Conservation (phyloP, 2,113 vertebrate genomes). For the Rhinichthys klamathensis region DNA sequence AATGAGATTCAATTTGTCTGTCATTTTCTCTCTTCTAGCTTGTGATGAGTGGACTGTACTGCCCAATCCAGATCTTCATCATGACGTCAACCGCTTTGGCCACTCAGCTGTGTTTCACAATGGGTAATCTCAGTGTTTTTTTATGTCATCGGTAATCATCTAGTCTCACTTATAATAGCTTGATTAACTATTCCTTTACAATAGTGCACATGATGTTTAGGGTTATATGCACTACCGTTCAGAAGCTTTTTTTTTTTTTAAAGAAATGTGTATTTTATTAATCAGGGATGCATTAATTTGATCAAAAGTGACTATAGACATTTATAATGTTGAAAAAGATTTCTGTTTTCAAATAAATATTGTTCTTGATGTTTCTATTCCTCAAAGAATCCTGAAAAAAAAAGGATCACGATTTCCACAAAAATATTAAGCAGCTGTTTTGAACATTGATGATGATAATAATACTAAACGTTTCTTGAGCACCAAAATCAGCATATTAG, state of each 20-base stretch:
- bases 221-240: neutral
- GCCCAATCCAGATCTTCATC: conserved; percentile 84
- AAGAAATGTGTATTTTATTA: neutral
- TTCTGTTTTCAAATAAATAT: neutral
- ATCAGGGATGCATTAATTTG: neutral
- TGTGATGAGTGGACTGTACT: conserved; percentile 93
- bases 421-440: too few relatives aligned
- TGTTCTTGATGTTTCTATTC: neutral
- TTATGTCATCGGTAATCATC: neutral
- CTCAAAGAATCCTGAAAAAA: too few relatives aligned
- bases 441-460: too few relatives aligned
- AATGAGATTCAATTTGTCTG: neutral
- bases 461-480: too few relatives aligned
- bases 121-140: conserved; percentile 75
- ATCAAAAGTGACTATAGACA: neutral
- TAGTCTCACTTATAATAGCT: neutral
- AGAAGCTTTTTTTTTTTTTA: neutral
- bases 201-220: neutral
- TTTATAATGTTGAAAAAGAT: too few relatives aligned
- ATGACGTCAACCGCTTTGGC: conserved; percentile 93
- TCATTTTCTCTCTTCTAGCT: conserved; percentile 67
- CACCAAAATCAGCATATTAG: too few relatives aligned
- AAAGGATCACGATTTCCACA: too few relatives aligned
- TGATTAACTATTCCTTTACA: neutral
- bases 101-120: conserved; percentile 88